These are phyloP conservation scores for Cecidostiba fungosa DNA, from an alignment of 2,888 invertebrate species.

Conservation along the genomic window DNA sequence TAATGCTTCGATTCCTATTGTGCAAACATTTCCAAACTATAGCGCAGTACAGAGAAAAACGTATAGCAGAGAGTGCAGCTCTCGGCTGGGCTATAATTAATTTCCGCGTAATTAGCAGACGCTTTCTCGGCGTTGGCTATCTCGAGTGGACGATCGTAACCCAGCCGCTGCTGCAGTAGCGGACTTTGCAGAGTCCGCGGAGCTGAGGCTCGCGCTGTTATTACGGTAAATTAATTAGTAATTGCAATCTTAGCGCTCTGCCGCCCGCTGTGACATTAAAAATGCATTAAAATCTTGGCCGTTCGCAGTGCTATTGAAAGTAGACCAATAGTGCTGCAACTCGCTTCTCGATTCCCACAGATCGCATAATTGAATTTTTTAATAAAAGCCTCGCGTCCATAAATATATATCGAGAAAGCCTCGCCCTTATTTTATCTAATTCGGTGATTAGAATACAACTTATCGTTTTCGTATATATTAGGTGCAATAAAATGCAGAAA, in stretches of 20 bases:
- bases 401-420: too few relatives aligned
- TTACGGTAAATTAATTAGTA: conserved; percentile 62
- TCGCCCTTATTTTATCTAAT: too few relatives aligned
- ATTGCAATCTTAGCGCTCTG: conserved; percentile 41
- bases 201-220: conserved; percentile 50
- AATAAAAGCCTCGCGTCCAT: conserved; percentile 10
- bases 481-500: conserved; percentile 5
- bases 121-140: conserved; percentile 71
- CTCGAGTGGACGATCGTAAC: conserved; percentile 73
- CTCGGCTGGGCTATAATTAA: conserved; percentile 71
- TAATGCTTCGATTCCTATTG: neutral
- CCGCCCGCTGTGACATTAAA: conserved; percentile 40
- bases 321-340: neutral
- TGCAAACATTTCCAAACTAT: neutral
- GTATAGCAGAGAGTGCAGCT: neutral
- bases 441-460: conserved; percentile 21
- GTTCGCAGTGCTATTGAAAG: conserved; percentile 28
- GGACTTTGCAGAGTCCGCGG: neutral
- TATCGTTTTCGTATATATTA: neutral
- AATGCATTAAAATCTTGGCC: conserved; percentile 45
- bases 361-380: conserved; percentile 36
- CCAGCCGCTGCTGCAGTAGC: conserved; percentile 60
- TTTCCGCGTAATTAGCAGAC: conserved; percentile 75
- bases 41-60: neutral
- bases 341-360: neutral